Percentiles rank a stretch among this genome's conserved stretches.
phyloP scores from a whole-genome alignment of 2,888 invertebrate species.

The Altica lythri region DNA sequence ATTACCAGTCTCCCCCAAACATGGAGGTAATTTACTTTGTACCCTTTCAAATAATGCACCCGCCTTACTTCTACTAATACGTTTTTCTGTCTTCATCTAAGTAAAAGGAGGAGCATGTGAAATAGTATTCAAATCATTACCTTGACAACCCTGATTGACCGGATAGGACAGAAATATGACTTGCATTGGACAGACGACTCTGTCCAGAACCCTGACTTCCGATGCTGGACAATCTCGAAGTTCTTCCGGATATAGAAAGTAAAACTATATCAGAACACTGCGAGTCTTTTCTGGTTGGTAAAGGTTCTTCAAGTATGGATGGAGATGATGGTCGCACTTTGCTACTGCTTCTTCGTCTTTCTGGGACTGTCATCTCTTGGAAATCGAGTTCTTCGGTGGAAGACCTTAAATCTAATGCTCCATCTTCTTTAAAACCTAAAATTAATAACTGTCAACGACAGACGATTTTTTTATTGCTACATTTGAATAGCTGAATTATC shows the following conservation, averaged over 20 bases:
- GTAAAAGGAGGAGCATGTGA: too few relatives aligned
- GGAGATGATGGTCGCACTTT: slow-evolving; percentile 53
- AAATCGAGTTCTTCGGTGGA: slow-evolving; percentile 89
- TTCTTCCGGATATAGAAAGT: slow-evolving; percentile 76
- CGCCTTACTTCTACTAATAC: too few relatives aligned
- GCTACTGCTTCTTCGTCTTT: slow-evolving; percentile 46
- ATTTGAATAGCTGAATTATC: too few relatives aligned
- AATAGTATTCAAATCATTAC: too few relatives aligned
- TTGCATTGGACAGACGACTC: slow-evolving; percentile 60
- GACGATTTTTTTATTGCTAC: too few relatives aligned
- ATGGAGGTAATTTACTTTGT: too few relatives aligned
- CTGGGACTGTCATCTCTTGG: slow-evolving; percentile 63
- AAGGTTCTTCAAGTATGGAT: slow-evolving; percentile 44
- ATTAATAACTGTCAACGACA: too few relatives aligned
- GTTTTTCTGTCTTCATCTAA: too few relatives aligned
- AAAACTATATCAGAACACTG: slow-evolving; percentile 76
- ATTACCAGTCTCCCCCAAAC: too few relatives aligned
- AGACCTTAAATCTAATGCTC: slow-evolving; percentile 81
- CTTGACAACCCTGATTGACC: slow-evolving; percentile 60
- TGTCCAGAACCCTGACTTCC: slow-evolving; percentile 71
- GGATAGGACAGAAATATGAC: slow-evolving; percentile 63
- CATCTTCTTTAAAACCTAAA: slow-evolving; percentile 62
- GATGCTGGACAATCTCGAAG: slow-evolving; percentile 80
- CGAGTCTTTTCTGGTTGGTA: slow-evolving; percentile 59
- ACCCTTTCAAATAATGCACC: too few relatives aligned